Percentiles rank a stretch among this genome's conserved stretches.
Conservation (phyloP, 2,888 invertebrate genomes). For the Gibbula magus region DNA sequence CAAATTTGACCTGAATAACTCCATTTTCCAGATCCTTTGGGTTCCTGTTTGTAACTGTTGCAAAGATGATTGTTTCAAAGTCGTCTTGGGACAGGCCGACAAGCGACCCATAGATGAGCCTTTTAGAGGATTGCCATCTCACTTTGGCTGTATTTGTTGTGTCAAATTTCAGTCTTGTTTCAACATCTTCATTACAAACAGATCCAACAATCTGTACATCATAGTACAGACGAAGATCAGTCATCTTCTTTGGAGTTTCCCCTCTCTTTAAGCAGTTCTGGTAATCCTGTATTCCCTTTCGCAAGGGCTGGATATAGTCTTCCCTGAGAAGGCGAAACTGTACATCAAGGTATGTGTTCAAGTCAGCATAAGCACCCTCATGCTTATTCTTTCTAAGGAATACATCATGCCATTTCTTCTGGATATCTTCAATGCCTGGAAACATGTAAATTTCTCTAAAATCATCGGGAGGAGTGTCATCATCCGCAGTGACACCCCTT, state of each 20-base stretch:
- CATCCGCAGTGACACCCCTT: not conserved
- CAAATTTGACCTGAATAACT: constrained; percentile 45
- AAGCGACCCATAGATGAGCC: constrained; percentile 84
- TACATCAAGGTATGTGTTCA: constrained; percentile 84
- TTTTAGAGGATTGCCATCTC: constrained; percentile 77
- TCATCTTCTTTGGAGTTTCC: constrained; percentile 27
- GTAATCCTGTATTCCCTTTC: constrained; percentile 81
- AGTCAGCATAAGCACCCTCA: constrained; percentile 80
- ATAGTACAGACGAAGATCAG: constrained; percentile 63
- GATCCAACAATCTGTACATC: constrained; percentile 61
- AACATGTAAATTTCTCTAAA: constrained; percentile 72
- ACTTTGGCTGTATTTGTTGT: constrained; percentile 56
- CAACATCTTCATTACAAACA: constrained; percentile 56
- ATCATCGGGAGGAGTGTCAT: constrained; percentile 73
- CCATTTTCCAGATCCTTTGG: constrained; percentile 46
- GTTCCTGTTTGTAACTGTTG: constrained; percentile 76
- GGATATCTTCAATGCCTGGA: constrained; percentile 19
- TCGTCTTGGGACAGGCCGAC: constrained; percentile 83
- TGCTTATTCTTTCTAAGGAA: constrained; percentile 80
- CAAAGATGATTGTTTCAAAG: constrained; percentile 83
- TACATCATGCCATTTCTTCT: constrained; percentile 47
- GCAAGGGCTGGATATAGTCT: constrained; percentile 86
- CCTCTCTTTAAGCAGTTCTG: constrained; percentile 47
- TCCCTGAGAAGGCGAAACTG: constrained; percentile 87
- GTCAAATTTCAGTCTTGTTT: constrained; percentile 60